These are phyloP conservation scores for Chloroclystis v-ata DNA, from an alignment of 2,888 invertebrate species.

Conservation along the genomic window DNA sequence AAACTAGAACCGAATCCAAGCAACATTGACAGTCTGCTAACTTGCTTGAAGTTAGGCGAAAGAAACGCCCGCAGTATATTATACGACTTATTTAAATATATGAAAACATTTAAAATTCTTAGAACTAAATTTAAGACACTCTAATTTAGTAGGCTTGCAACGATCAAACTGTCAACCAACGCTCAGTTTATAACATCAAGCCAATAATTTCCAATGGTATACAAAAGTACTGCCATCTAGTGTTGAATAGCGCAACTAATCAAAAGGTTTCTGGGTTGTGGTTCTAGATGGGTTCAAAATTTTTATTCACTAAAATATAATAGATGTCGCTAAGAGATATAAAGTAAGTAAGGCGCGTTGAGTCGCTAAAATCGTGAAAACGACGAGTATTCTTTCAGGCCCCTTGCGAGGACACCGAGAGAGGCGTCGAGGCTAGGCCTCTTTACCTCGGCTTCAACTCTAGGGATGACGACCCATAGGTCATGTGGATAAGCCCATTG, in stretches of 20 bases:
- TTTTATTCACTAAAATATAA: too few species aligned
- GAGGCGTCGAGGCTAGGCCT: too few species aligned
- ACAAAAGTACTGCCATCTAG: slow-evolving; percentile 17
- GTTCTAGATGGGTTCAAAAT: too few species aligned
- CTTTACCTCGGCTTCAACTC: too few species aligned
- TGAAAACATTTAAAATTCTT: background rate
- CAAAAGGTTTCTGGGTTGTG: too few species aligned
- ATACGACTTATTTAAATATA: slow-evolving; percentile 17
- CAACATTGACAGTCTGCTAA: background rate
- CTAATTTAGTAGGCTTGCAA: slow-evolving; percentile 19
- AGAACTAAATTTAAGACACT: slow-evolving; percentile 2
- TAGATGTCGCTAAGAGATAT: slow-evolving; percentile 1
- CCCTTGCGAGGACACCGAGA: too few species aligned
- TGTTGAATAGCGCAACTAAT: slow-evolving; percentile 18
- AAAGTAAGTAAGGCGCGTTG: too few species aligned
- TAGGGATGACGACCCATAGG: too few species aligned
- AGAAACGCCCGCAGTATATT: slow-evolving; percentile 43
- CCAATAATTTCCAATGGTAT: background rate
- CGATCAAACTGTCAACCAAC: slow-evolving; percentile 12
- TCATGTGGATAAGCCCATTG: too few species aligned
- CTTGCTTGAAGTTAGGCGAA: slow-evolving; percentile 23
- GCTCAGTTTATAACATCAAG: background rate
- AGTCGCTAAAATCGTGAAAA: too few species aligned
- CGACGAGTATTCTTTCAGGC: too few species aligned
- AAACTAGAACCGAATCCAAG: slow-evolving; percentile 7